These are phyloP conservation scores for Climacteris rufus DNA, from an alignment of 2,113 vertebrate species.

Conservation along the genomic window DNA sequence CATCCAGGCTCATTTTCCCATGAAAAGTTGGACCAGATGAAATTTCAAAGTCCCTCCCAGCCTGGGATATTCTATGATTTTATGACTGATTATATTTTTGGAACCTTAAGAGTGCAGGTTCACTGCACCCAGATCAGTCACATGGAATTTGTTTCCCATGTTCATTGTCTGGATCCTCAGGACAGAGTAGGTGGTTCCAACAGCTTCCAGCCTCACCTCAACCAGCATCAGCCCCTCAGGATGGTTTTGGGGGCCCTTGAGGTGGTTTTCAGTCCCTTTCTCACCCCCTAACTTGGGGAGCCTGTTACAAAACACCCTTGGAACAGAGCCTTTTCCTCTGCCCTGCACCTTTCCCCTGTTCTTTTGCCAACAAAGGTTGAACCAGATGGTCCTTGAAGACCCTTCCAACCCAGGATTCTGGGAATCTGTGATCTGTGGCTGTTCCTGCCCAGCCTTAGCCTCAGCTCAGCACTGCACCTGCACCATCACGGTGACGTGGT, in stretches of 20 bases:
- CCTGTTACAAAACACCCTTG: not conserved
- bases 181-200: not conserved
- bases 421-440: not conserved
- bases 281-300: not conserved
- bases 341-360: not conserved
- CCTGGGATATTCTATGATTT: not conserved
- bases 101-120: not conserved
- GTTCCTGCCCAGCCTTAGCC: not conserved
- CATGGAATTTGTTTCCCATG: accelerated
- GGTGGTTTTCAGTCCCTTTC: not conserved
- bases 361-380: not conserved
- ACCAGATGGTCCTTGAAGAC: not conserved
- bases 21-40: not conserved
- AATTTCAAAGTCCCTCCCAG: not conserved
- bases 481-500: accelerated
- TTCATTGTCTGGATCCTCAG: not conserved
- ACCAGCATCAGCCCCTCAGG: not conserved
- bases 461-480: accelerated
- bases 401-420: accelerated
- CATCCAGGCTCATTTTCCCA: not conserved
- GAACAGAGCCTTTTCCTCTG: not conserved
- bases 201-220: not conserved
- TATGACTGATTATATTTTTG: not conserved
- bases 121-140: no score
- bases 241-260: not conserved